These are phyloP conservation scores for Zelostemma sp. DNA, from an alignment of 1,140 invertebrate genomes.

Conservation along the genomic window DNA sequence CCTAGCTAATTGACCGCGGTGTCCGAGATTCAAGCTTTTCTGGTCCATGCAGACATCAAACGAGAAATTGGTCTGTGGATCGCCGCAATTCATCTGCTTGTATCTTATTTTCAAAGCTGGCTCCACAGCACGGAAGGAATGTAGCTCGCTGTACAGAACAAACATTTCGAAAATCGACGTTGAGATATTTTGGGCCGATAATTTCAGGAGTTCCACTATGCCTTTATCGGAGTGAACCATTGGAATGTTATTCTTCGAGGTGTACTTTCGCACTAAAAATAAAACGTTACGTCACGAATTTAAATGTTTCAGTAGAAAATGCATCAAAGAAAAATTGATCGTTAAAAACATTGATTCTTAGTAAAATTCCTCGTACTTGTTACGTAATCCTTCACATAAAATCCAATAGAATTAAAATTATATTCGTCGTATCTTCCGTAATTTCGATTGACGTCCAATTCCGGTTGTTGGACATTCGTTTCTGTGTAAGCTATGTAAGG, in stretches of 20 bases:
- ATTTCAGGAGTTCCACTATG: constrained; percentile 68
- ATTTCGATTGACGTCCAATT: constrained; percentile 81
- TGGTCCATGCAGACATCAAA: constrained; percentile 54
- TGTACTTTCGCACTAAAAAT: constrained; percentile 73
- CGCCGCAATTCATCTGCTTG: constrained; percentile 64
- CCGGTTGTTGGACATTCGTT: constrained; percentile 69
- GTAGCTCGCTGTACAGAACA: constrained; percentile 72
- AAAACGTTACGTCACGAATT: neutral
- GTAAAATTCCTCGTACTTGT: constrained; percentile 75
- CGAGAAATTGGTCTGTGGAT: constrained; percentile 40
- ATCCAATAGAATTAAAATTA: constrained; percentile 81
- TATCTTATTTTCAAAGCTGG: constrained; percentile 76
- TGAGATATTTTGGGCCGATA: constrained; percentile 48
- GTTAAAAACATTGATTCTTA: constrained; percentile 24
- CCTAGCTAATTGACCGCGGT: constrained; percentile 67
- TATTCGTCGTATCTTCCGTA: constrained; percentile 84
- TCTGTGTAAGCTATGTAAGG: constrained; percentile 74
- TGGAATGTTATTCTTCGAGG: constrained; percentile 72
- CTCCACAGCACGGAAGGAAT: constrained; percentile 80
- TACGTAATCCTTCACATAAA: constrained; percentile 87
- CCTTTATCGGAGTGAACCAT: constrained; percentile 76
- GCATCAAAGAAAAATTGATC: too few species aligned
- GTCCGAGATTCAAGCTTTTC: constrained; percentile 60
- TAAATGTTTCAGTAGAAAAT: too few species aligned
- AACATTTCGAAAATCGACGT: constrained; percentile 77